A percentile compares a stretch with the other conserved stretches of the same genome.
Evolutionary conservation across 1,140 invertebrate genomes (phyloP).

Genomic region (Akabosia matsudoensis): DNA sequence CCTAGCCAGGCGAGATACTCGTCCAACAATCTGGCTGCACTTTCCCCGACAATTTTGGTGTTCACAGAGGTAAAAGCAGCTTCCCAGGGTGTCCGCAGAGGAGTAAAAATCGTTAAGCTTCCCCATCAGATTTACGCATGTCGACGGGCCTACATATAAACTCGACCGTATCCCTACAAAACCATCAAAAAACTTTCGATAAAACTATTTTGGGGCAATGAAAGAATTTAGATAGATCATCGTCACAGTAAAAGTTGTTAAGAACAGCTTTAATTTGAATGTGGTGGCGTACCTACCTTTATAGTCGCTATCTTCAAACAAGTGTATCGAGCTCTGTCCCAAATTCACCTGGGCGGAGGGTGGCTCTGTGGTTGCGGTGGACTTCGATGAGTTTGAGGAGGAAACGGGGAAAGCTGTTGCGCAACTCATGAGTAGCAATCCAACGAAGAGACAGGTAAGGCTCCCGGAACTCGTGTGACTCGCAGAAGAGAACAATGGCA

Average conservation of each 20-base stretch:
- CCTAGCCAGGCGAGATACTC: neutral
- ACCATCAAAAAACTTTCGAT: too few relatives aligned
- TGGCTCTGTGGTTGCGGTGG: too few relatives aligned
- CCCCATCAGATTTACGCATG: conserved; percentile 30
- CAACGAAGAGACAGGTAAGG: too few relatives aligned
- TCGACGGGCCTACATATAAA: neutral
- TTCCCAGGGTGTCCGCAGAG: conserved; percentile 21
- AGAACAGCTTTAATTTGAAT: neutral
- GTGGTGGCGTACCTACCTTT: neutral
- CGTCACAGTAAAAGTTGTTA: neutral
- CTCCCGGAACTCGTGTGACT: too few relatives aligned
- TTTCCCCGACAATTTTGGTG: conserved; percentile 29
- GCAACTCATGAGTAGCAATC: too few relatives aligned
- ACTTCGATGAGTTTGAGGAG: too few relatives aligned
- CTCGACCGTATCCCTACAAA: neutral
- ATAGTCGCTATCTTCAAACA: neutral
- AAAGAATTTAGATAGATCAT: neutral
- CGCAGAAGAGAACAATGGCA: too few relatives aligned
- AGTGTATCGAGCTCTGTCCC: too few relatives aligned
- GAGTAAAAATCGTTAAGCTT: conserved; percentile 28
- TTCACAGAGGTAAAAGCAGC: conserved; percentile 27
- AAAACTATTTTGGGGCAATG: too few relatives aligned
- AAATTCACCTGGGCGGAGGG: too few relatives aligned
- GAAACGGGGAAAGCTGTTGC: too few relatives aligned
- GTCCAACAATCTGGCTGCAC: neutral